A percentile compares a stretch with the other conserved stretches of the same genome.
These are phyloP conservation scores for Acrocephalus kingi DNA, from an alignment of 2,113 vertebrate species.

Conservation along the genomic window DNA sequence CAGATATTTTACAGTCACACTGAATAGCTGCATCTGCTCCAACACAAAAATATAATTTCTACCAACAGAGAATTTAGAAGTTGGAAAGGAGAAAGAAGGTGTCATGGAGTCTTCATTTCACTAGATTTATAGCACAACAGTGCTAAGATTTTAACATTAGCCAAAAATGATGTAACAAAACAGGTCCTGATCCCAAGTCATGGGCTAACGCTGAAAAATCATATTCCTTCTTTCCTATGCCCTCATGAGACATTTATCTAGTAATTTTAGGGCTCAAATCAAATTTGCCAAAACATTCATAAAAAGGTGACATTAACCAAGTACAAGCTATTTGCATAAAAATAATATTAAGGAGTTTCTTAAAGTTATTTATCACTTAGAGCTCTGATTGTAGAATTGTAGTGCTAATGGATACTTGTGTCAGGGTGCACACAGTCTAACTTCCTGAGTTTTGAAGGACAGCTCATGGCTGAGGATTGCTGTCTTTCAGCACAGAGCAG, in stretches of 20 bases:
- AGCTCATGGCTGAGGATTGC: neutral
- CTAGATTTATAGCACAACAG: neutral
- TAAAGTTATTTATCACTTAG: neutral
- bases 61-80: neutral
- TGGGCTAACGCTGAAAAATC: neutral
- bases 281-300: neutral
- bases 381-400: neutral
- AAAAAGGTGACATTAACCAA: neutral
- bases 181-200: neutral
- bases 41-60: neutral
- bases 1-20: neutral
- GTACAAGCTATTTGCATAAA: neutral
- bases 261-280: neutral
- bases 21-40: neutral
- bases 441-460: neutral
- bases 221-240: neutral
- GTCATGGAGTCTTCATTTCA: neutral
- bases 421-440: neutral
- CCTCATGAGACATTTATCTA: neutral
- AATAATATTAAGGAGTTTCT: neutral
- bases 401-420: neutral
- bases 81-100: neutral
- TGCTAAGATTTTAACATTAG: neutral
- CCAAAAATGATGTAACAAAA: neutral
- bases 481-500: neutral